A percentile compares a stretch with the other conserved stretches of the same genome.
These are phyloP conservation scores for Cephalotes varians DNA, from an alignment of 2,888 invertebrate genomes.

Conservation along the genomic window DNA sequence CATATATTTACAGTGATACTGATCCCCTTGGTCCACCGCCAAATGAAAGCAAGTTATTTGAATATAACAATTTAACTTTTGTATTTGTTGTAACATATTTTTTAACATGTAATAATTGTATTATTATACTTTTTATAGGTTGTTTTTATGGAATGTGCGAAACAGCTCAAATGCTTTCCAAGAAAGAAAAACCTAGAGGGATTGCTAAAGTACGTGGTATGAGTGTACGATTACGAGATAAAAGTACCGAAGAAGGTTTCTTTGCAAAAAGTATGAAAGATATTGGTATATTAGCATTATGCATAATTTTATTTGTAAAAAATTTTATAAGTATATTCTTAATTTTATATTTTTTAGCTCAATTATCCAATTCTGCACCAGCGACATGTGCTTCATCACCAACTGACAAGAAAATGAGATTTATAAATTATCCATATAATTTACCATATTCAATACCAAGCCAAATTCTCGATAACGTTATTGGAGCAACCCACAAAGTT, in stretches of 20 bases:
- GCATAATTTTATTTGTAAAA: neutral
- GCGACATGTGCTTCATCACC: conserved; percentile 58
- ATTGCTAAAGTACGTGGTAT: conserved; percentile 78
- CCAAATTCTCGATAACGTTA: neutral
- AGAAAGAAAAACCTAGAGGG: conserved; percentile 44
- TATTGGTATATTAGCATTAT: conserved; percentile 37
- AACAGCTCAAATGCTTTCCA: conserved; percentile 64
- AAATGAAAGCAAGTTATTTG: conserved; percentile 73
- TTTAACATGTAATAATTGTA: neutral
- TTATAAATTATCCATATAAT: neutral
- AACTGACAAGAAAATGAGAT: neutral
- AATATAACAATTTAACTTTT: conserved; percentile 18
- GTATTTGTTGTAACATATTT: neutral
- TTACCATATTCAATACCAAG: neutral
- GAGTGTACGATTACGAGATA: conserved; percentile 79
- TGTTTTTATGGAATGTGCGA: conserved; percentile 72
- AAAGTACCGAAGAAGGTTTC: conserved; percentile 19
- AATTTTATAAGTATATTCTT: neutral
- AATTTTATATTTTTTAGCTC: neutral
- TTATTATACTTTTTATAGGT: neutral
- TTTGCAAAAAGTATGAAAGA: conserved; percentile 16
- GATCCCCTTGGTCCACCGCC: conserved; percentile 64
- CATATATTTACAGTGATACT: conserved; percentile 86
- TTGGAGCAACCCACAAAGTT: neutral
- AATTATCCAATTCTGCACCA: conserved; percentile 73